These are phyloP conservation scores for Nyctibius grandis DNA, from an alignment of 2,797 vertebrate species.

Conservation along the genomic window DNA sequence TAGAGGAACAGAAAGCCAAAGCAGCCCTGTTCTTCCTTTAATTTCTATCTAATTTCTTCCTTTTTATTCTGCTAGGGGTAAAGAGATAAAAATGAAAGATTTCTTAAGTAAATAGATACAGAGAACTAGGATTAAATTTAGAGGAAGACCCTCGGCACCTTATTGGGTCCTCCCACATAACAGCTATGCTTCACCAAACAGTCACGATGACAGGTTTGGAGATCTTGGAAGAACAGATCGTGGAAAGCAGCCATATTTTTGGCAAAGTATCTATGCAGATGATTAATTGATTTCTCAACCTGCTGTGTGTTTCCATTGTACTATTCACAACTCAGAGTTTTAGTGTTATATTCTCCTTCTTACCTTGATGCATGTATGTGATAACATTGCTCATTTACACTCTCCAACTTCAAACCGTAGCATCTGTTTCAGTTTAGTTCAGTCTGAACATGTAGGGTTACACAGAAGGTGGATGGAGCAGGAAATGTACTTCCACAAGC, in stretches of 20 bases:
- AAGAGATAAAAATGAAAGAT: neutral
- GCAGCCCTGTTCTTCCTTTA: neutral
- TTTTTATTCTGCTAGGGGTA: neutral
- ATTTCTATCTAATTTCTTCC: neutral
- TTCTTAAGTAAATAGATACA: neutral
- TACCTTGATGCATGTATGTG: neutral
- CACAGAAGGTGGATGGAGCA: neutral
- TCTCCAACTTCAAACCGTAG: neutral
- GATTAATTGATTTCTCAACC: neutral
- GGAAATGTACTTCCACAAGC: neutral
- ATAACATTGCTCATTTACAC: neutral
- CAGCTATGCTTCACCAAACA: neutral
- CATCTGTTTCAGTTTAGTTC: neutral
- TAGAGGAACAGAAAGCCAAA: neutral
- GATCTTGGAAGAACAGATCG: neutral
- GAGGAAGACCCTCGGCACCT: neutral
- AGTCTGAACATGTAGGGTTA: neutral
- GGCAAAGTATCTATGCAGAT: neutral
- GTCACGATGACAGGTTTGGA: neutral
- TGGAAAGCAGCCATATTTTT: neutral
- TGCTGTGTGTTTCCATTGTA: neutral
- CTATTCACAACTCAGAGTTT: neutral
- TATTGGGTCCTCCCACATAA: neutral
- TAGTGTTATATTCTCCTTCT: neutral
- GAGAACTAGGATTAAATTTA: conserved; percentile 2